Conservation (phyloP, 2,888 invertebrate species). For the Lasius fuliginosus region DNA sequence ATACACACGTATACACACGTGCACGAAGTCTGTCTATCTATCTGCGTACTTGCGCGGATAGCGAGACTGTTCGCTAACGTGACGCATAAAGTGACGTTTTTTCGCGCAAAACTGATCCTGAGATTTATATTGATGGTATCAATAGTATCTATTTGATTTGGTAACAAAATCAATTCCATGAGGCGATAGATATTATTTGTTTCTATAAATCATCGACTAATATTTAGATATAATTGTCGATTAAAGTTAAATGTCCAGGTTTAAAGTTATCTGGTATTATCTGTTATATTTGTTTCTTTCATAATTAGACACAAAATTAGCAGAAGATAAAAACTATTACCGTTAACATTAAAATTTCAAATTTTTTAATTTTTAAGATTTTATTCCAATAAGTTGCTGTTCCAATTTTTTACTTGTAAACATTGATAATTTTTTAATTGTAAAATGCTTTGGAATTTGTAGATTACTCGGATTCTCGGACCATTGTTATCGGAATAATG, state of each 20-base stretch:
- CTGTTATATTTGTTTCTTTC: not conserved
- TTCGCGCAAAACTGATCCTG: conserved; percentile 19
- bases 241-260: not conserved
- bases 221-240: not conserved
- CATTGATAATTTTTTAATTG: not conserved
- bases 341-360: not conserved
- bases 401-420: not conserved
- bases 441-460: not conserved
- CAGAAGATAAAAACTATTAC: not conserved
- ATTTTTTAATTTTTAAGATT: not conserved
- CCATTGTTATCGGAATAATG: not conserved
- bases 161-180: too few relatives aligned
- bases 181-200: not conserved
- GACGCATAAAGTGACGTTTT: conserved; percentile 46
- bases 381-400: not conserved
- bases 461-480: not conserved
- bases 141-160: conserved; percentile 32
- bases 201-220: not conserved
- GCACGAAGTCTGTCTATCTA: not conserved
- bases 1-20: not conserved
- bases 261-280: not conserved
- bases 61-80: not conserved
- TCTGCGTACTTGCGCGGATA: not conserved
- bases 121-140: not conserved
- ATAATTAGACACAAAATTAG: not conserved